Conservation (phyloP, 1,140 invertebrate genomes). For the Drosophila asahinai region DNA sequence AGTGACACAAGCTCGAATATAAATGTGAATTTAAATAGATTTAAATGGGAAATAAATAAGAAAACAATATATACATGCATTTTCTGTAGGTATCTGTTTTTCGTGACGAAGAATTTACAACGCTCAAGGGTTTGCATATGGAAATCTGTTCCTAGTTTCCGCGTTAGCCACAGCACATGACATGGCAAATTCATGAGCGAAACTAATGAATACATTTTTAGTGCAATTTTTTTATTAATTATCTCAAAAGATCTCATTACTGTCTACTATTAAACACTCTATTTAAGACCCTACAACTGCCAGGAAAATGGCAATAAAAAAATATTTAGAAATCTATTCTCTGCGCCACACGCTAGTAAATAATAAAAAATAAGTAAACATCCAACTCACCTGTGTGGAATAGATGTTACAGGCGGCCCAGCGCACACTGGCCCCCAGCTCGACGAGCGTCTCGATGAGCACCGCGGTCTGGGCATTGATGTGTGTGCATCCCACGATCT, state of each 20-base stretch:
- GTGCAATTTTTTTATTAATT: too few species aligned
- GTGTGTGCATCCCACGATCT: constrained; percentile 98
- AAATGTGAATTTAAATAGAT: constrained; percentile 27
- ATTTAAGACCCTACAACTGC: neutral
- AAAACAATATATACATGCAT: neutral
- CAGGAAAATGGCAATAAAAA: neutral
- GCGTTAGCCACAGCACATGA: neutral
- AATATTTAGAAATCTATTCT: neutral
- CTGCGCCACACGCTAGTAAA: neutral
- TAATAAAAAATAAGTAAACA: neutral
- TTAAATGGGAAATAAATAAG: neutral
- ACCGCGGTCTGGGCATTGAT: constrained; percentile 99
- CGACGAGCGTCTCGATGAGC: constrained; percentile 96
- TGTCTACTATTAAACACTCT: neutral
- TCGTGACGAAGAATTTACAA: neutral
- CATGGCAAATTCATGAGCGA: neutral
- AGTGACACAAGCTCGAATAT: constrained; percentile 34
- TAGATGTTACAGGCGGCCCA: constrained; percentile 99
- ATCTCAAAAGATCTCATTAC: too few species aligned
- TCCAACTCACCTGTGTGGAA: constrained; percentile 92
- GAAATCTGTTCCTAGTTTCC: neutral
- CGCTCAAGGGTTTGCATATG: neutral
- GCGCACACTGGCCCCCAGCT: constrained; percentile 95
- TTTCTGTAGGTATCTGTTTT: neutral
- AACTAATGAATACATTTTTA: neutral